Conservation (phyloP, 2,113 vertebrate genomes). For the Saccopteryx leptura region DNA sequence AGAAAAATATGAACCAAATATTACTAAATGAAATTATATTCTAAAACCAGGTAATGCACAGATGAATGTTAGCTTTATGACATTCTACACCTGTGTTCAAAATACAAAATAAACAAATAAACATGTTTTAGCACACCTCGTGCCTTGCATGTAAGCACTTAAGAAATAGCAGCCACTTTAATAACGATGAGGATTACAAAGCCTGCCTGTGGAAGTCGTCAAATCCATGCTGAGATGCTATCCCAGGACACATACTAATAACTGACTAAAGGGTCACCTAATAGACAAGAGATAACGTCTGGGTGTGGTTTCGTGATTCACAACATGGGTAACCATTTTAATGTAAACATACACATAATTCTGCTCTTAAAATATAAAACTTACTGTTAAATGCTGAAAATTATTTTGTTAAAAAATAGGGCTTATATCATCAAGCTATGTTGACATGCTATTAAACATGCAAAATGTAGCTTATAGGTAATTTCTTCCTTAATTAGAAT, state of each 20-base stretch:
- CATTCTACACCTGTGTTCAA: not conserved
- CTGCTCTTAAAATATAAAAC: not conserved
- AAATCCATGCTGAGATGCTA: not conserved
- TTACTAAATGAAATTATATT: not conserved
- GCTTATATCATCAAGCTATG: not conserved
- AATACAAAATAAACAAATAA: not conserved
- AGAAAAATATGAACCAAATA: slow-evolving; percentile 4
- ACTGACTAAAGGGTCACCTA: not conserved
- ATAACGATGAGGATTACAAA: not conserved
- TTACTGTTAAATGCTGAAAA: slow-evolving; percentile 18
- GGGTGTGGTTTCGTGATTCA: not conserved
- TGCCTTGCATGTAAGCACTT: not conserved
- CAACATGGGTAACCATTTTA: slow-evolving; percentile 10
- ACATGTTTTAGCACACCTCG: not conserved
- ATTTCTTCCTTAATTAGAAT: slow-evolving; percentile 9
- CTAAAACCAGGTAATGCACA: not conserved
- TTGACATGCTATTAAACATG: slow-evolving; percentile 30
- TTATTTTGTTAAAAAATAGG: slow-evolving; percentile 54
- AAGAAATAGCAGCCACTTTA: not conserved
- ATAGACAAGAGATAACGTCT: not conserved
- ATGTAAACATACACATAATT: slow-evolving; percentile 23
- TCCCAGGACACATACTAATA: not conserved
- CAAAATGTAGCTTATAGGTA: not conserved
- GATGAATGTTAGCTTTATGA: not conserved
- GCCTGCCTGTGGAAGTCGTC: not conserved